phyloP scores from a whole-genome alignment of 2,113 vertebrate genomes.

The Coturnix japonica region DNA sequence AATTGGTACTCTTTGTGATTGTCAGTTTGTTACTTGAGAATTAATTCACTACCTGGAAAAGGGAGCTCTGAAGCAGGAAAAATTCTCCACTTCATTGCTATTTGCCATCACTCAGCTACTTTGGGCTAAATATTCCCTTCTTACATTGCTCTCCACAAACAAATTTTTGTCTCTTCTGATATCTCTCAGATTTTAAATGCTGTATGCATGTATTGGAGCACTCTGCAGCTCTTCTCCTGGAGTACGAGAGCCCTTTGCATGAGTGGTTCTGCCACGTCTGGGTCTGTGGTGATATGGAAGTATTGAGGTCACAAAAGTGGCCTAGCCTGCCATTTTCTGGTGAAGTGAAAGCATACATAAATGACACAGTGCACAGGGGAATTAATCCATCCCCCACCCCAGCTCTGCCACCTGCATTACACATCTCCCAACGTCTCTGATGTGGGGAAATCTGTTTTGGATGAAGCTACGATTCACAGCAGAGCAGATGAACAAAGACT shows the following conservation, averaged over 20 bases:
- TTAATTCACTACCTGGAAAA: not conserved
- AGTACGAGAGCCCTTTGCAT: fast-evolving
- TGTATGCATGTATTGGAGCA: not conserved
- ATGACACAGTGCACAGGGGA: fast-evolving
- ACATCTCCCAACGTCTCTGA: no score
- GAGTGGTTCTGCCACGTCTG: not conserved
- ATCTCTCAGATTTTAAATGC: not conserved
- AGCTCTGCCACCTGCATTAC: not conserved
- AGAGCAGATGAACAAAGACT: not conserved
- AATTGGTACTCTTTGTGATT: fast-evolving
- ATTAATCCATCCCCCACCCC: not conserved
- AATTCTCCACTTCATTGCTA: not conserved
- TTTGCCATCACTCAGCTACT: not conserved
- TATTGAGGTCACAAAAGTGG: not conserved
- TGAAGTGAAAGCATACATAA: not conserved
- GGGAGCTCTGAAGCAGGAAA: not conserved
- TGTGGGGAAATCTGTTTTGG: not conserved
- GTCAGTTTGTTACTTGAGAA: not conserved
- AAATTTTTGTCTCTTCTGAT: not conserved
- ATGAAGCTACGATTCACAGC: not conserved
- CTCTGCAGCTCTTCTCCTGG: not conserved
- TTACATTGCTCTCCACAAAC: not conserved
- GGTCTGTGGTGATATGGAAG: fast-evolving
- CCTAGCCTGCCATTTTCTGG: not conserved
- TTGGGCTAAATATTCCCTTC: not conserved